phyloP scores from a whole-genome alignment of 1,140 invertebrate genomes.

The Leptestheria dahalacensis region DNA sequence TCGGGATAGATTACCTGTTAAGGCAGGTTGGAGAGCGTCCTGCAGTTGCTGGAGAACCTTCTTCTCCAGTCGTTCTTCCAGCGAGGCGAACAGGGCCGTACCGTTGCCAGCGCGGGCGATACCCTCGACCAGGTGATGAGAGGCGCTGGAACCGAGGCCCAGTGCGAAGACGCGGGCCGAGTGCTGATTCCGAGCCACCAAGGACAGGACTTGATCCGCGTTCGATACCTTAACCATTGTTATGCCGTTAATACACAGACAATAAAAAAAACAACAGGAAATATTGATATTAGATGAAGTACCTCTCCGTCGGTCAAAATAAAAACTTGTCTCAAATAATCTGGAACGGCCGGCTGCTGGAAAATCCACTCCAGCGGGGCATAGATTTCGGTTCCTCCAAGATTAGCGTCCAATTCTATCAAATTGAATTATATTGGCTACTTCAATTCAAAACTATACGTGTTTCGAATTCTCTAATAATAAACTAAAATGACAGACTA shows the following conservation, averaged over 20 bases:
- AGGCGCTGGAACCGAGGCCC: conserved; percentile 27
- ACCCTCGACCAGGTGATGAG: conserved; percentile 27
- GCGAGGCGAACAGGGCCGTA: conserved; percentile 25
- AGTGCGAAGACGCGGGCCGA: conserved; percentile 27
- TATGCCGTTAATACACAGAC: too few relatives aligned
- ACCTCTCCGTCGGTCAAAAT: conserved; percentile 30
- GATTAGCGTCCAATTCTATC: conserved; percentile 22
- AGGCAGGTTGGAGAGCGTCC: conserved; percentile 26
- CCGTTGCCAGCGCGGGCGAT: conserved; percentile 28
- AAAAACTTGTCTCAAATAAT: conserved; percentile 26
- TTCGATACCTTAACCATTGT: conserved; percentile 24
- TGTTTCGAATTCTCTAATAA: too few relatives aligned
- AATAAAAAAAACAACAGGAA: background rate
- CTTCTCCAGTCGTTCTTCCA: conserved; percentile 25
- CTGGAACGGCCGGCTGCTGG: conserved; percentile 20
- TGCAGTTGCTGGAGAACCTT: conserved; percentile 27
- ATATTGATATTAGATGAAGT: conserved; percentile 1
- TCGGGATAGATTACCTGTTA: conserved; percentile 21
- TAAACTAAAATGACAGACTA: too few relatives aligned
- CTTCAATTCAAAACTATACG: background rate
- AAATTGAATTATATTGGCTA: background rate
- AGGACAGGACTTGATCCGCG: conserved; percentile 23
- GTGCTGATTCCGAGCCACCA: conserved; percentile 23
- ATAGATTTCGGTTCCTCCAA: conserved; percentile 30
- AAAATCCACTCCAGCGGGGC: conserved; percentile 26